These are phyloP conservation scores for Andrena dorsata DNA, from an alignment of 2,888 invertebrate genomes.

Conservation along the genomic window DNA sequence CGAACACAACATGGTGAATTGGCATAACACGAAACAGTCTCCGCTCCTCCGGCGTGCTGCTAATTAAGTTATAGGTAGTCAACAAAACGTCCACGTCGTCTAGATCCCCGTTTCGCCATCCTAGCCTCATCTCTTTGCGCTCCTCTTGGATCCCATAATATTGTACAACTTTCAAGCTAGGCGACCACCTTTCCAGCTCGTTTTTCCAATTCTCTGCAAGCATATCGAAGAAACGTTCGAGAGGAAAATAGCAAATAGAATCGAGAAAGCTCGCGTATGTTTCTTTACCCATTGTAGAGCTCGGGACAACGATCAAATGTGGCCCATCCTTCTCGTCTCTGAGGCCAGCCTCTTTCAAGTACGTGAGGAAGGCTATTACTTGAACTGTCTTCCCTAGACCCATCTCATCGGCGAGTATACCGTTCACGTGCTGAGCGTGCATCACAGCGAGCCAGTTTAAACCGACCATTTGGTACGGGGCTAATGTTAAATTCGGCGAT, in stretches of 20 bases:
- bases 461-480: constrained; percentile 95
- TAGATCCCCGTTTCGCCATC: constrained; percentile 90
- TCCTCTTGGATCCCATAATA: constrained; percentile 96
- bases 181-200: constrained; percentile 93
- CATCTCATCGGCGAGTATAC: constrained; percentile 99
- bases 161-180: constrained; percentile 91
- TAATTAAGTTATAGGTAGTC: constrained; percentile 95
- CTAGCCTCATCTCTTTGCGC: constrained; percentile 90
- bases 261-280: not conserved
- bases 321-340: constrained; percentile 88
- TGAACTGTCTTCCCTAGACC: constrained; percentile 97
- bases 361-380: constrained; percentile 96
- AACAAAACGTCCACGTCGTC: constrained; percentile 93
- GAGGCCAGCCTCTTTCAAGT: constrained; percentile 92
- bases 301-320: constrained; percentile 97
- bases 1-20: constrained; percentile 97
- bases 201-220: constrained; percentile 92
- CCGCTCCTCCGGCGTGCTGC: constrained; percentile 94
- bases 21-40: constrained; percentile 95
- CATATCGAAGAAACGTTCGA: not conserved
- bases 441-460: constrained; percentile 97
- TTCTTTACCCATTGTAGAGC: constrained; percentile 93
- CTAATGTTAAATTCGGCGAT: constrained; percentile 89
- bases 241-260: not conserved
- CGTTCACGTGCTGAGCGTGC: constrained; percentile 95